Conservation (phyloP, 2,888 invertebrate species). For the Zaprionus obscuricornis region DNA sequence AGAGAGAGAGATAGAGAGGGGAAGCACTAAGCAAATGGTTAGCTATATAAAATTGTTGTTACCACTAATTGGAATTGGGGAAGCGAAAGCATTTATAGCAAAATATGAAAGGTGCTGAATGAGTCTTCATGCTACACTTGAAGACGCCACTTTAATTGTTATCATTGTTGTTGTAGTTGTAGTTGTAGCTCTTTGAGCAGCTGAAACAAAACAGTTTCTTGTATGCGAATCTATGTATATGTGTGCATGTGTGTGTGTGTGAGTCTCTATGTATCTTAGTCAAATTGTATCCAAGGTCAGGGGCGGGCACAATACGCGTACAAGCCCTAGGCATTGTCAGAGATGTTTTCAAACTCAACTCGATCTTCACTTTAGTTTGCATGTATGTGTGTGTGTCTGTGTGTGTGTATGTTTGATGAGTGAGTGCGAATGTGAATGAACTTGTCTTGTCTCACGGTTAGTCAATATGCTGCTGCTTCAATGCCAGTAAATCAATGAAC, state of each 20-base stretch:
- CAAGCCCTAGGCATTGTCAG: conserved; percentile 49
- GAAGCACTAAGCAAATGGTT: too few relatives aligned
- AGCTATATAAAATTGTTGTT: conserved; percentile 16
- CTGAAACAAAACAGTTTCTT: conserved; percentile 45
- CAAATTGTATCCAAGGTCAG: conserved; percentile 70
- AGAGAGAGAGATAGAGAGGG: background rate
- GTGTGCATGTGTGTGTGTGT: conserved; percentile 15
- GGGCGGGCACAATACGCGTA: conserved; percentile 44
- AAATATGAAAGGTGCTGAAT: conserved; percentile 46
- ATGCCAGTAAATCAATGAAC: conserved; percentile 67
- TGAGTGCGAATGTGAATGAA: conserved; percentile 59
- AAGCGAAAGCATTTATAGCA: conserved; percentile 48
- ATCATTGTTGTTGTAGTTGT: conserved; percentile 35
- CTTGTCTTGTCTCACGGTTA: conserved; percentile 43
- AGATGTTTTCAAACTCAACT: conserved; percentile 41
- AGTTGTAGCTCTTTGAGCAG: conserved; percentile 30
- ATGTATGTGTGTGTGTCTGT: conserved; percentile 14
- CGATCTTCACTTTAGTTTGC: conserved; percentile 19
- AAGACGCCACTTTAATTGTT: conserved; percentile 54
- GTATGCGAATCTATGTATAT: conserved; percentile 7
- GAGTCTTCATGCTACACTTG: conserved; percentile 9
- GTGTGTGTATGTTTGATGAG: background rate
- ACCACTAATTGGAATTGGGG: conserved; percentile 34
- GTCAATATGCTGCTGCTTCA: conserved; percentile 32
- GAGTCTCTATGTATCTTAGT: conserved; percentile 21